Conservation (phyloP, 2,888 invertebrate species). For the Apotomis betuletana region DNA sequence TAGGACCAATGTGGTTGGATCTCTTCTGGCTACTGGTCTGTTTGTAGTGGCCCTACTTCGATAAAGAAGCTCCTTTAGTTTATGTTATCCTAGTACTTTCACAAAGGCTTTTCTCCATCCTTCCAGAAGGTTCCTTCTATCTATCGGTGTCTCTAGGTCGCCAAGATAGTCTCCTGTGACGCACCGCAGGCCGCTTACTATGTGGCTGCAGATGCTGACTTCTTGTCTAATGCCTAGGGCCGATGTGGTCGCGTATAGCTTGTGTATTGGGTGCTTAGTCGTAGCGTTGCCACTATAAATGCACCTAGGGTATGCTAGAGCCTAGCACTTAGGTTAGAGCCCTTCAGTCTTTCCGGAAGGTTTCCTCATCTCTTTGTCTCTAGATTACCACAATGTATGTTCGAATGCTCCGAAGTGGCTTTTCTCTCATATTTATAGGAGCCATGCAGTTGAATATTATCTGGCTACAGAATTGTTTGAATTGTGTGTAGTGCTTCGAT, state of each 20-base stretch:
- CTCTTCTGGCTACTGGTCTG: too few relatives aligned
- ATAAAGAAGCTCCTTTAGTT: conserved; percentile 32
- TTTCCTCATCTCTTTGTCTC: background rate
- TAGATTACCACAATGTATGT: background rate
- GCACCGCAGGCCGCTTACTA: background rate
- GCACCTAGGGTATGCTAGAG: background rate
- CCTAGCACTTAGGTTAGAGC: background rate
- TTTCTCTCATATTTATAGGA: too few relatives aligned
- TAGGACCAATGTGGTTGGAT: too few relatives aligned
- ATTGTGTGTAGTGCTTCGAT: conserved; percentile 36
- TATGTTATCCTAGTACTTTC: too few relatives aligned
- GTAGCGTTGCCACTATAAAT: conserved; percentile 49
- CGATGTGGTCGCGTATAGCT: background rate
- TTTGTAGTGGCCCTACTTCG: conserved; percentile 47
- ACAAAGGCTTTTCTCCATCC: background rate
- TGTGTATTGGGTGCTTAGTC: background rate
- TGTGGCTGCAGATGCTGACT: background rate
- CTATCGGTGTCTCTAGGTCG: background rate
- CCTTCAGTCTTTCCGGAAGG: background rate
- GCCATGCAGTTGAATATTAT: too few relatives aligned
- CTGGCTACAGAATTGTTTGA: too few relatives aligned
- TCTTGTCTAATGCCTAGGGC: background rate
- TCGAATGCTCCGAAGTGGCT: too few relatives aligned
- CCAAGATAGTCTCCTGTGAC: background rate
- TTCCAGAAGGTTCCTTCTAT: background rate